Base-by-base conservation (phyloP, 1,140 invertebrate species). In the Drosophila athabasca region DNA sequence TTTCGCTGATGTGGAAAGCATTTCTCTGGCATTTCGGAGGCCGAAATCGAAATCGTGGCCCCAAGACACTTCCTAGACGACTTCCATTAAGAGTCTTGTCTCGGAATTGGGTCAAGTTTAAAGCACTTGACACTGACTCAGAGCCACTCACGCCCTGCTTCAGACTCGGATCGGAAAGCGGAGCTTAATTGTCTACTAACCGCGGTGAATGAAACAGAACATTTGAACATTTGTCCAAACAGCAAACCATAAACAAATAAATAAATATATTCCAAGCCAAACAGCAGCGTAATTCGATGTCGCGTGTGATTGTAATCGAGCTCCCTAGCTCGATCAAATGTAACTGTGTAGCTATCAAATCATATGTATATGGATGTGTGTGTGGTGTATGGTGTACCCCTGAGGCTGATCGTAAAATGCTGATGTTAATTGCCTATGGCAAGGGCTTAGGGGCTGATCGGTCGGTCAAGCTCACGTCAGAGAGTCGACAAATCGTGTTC, bases 51-150 rank as follows among this genome's bases (percentile, higher is more conserved):
- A 52, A 9, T 66, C 70, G 61, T 46, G 48, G 55, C 58, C 57
- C 51, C 58, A 46, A 61, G 62, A 49, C 64, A 41, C 64, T 79
- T 78, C 76, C 74, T 76, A 53, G 48, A 22, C 70, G 48, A 22
- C 70, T 57, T 13, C 11, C 11, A 62, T 61, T 48, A 62, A 59
- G 9, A 61, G 49, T 39, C 41, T 67, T 74, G 35, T 50, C 31
- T 48, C 55, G 29, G 60, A 83, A 78, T 75, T 75, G 62, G 78
- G 75, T 81, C 78, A 83, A 83, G 80, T 78, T 60, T 83, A 77
- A 53, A 61, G 55, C 52, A 62, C 62, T 78, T 83, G 79, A 71
- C 79, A 77, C 58, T 83, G 78, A 76, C 68, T 62, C 50, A 35
- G 58, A 29, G 31, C 35, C 59, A 51, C 3, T 13, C 35, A 39